These are phyloP conservation scores for Macrochelys suwanniensis DNA, from an alignment of 2,797 vertebrate species.

Conservation along the genomic window DNA sequence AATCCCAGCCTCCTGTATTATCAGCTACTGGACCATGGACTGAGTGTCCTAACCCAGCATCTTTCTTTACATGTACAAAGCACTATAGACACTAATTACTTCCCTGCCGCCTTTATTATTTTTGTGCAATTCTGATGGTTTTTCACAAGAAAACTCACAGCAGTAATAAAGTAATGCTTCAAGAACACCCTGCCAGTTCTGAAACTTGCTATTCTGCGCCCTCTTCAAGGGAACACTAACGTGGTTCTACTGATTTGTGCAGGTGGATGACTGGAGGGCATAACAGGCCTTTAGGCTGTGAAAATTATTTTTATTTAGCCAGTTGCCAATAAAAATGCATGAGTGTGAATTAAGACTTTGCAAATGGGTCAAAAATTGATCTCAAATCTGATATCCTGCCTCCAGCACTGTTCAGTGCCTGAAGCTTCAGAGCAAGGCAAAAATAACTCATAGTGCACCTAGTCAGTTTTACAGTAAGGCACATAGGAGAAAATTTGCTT, in stretches of 20 bases:
- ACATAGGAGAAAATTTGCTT: background rate
- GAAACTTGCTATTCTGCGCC: background rate
- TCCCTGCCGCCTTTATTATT: background rate
- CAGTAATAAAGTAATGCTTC: background rate
- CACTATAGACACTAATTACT: background rate
- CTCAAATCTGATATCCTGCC: background rate
- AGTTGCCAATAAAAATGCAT: background rate
- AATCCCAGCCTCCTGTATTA: background rate
- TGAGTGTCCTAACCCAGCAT: background rate
- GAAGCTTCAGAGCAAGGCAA: background rate
- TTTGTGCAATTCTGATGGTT: background rate
- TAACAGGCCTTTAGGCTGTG: background rate
- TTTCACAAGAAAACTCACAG: background rate
- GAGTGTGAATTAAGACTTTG: background rate
- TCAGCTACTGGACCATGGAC: background rate
- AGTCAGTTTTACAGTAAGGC: background rate
- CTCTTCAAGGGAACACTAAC: background rate
- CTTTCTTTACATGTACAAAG: background rate
- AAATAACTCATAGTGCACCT: background rate
- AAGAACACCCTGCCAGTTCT: background rate
- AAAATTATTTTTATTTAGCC: background rate
- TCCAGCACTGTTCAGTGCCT: background rate
- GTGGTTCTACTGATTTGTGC: background rate
- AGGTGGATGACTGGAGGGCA: background rate
- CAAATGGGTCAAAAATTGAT: background rate